These are phyloP conservation scores for Melanostoma scalare DNA, from an alignment of 2,888 invertebrate genomes.

Conservation along the genomic window DNA sequence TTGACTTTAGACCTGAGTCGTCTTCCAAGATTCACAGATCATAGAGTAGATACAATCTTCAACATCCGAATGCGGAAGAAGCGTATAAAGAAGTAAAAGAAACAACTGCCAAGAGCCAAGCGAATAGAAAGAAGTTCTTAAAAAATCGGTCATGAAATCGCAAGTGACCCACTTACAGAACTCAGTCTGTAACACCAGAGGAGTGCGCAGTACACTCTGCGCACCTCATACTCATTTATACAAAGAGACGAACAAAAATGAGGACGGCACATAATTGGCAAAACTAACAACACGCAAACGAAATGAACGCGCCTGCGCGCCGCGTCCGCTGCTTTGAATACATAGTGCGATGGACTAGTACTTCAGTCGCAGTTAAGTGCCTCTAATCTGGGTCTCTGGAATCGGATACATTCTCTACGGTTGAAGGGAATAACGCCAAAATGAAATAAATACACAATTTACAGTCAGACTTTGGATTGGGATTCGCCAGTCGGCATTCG, in stretches of 20 bases:
- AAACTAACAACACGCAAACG: slow-evolving; percentile 72
- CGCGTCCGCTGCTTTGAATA: slow-evolving; percentile 32
- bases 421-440: slow-evolving; percentile 20
- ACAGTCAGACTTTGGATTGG: slow-evolving; percentile 18
- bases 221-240: slow-evolving; percentile 10
- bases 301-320: slow-evolving; percentile 53
- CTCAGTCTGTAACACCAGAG: slow-evolving; percentile 41
- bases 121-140: slow-evolving; percentile 51
- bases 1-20: neutral
- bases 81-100: slow-evolving; percentile 35
- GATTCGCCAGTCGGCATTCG: neutral
- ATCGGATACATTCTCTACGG: slow-evolving; percentile 31
- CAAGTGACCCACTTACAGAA: slow-evolving; percentile 80
- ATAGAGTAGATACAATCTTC: neutral
- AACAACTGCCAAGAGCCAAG: slow-evolving; percentile 35
- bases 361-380: slow-evolving; percentile 2
- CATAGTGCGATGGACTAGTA: neutral
- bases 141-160: slow-evolving; percentile 82
- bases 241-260: slow-evolving; percentile 48
- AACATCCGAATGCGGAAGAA: slow-evolving; percentile 65
- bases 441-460: slow-evolving; percentile 27
- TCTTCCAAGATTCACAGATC: slow-evolving; percentile 13
- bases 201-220: slow-evolving; percentile 17
- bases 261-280: slow-evolving; percentile 75
- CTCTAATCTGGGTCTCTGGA: slow-evolving; percentile 68